Evolutionary conservation across 2,797 vertebrate species (phyloP), one percentile per base, ranked within the genome.

Genomic region (Pantherophis alleghaniensis): DNA sequence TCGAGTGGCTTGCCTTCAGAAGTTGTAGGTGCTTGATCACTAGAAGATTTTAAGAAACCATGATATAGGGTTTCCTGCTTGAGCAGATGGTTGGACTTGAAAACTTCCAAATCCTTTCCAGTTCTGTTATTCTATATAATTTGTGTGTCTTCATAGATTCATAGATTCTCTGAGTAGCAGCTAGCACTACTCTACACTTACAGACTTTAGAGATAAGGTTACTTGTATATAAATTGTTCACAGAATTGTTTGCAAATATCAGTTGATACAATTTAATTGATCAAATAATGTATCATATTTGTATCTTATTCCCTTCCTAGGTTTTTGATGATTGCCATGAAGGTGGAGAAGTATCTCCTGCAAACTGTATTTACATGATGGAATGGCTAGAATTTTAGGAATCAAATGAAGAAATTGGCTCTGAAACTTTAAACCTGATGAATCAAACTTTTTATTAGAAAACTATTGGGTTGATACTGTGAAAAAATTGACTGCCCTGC

Each of bases 251-350:
- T 89, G 88, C 1, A 74, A 69, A 11, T 4, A 2, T 14, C 0
- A 0, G 93, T 18, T 5, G 0, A 42, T 42, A 42, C 7, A 16
- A 32, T 69, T 69, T 74, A 16, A 69, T 69, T 69, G 13, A 74
- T 69, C 66, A 69, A 69, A 69, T 79, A 20, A 79, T 42, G 10
- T 42, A 79, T 79, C 42, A 11, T 53, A 28, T 59, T 95, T 28
- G 94, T 47, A 53, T 2, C 7, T 0, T 63, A 28, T 74, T 93
- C 96, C 95, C 94, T 93, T 89, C 96, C 10, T 96, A 99, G 99
- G 99, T 99, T 96, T 99, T 99, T 96, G 98, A 99, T 2, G 99
- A 99, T 96, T 99, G 99, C 96, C 99, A 99, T 4, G 99, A 99
- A 96, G 99, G 98, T 53, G 99, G 99, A 61, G 99, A 99, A 51